These are phyloP conservation scores for Campoplex capitator DNA, from an alignment of 2,888 invertebrate species.

Conservation along the genomic window DNA sequence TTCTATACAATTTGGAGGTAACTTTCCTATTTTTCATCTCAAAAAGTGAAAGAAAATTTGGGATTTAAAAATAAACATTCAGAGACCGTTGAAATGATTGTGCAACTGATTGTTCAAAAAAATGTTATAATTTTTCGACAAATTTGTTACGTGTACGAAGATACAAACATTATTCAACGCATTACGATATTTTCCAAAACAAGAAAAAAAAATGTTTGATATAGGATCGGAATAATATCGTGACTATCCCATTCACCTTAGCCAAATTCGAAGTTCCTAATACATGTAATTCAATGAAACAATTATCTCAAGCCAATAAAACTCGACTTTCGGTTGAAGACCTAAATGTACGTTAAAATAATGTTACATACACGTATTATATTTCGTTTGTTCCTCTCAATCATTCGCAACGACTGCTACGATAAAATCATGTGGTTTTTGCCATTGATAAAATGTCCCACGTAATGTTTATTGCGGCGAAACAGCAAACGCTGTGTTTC, in stretches of 20 bases:
- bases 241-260: neutral
- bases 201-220: too few relatives aligned
- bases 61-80: too few relatives aligned
- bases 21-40: too few relatives aligned
- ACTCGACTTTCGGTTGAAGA: neutral
- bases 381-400: neutral
- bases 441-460: neutral
- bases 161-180: too few relatives aligned
- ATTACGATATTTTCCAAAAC: too few relatives aligned
- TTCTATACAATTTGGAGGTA: too few relatives aligned
- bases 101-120: too few relatives aligned
- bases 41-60: too few relatives aligned
- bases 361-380: neutral
- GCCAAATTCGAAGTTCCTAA: neutral
- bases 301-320: neutral
- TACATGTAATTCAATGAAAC: neutral
- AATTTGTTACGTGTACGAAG: too few relatives aligned
- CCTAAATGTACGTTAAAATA: neutral
- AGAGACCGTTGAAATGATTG: too few relatives aligned
- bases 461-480: slow-evolving; percentile 10
- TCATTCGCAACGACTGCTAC: neutral
- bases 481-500: slow-evolving; percentile 2
- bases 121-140: too few relatives aligned
- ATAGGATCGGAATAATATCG: neutral
- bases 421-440: neutral